Evolutionary conservation across 2,113 vertebrate species (phyloP).

Genomic region (Ammodytes dubius): DNA sequence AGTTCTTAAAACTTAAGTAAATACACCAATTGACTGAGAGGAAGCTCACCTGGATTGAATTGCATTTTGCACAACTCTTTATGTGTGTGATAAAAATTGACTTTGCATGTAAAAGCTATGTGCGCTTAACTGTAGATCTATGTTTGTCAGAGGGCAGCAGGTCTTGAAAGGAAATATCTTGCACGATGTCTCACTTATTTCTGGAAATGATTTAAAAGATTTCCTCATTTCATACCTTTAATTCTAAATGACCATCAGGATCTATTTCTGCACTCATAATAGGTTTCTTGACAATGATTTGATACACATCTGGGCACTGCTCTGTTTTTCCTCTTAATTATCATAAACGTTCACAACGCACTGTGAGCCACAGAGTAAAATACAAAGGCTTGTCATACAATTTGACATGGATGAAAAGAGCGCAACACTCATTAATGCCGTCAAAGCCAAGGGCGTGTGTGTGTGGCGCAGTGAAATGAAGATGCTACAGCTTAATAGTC

Average conservation of each 20-base stretch:
- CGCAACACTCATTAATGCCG: conserved; percentile 67
- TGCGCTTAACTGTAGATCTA: neutral
- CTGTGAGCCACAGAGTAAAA: conserved; percentile 51
- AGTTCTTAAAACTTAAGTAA: neutral
- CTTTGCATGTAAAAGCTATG: neutral
- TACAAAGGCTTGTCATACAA: conserved; percentile 62
- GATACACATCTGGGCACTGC: conserved; percentile 62
- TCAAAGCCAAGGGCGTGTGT: conserved; percentile 54
- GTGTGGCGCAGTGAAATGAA: conserved; percentile 67
- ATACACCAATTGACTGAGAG: neutral
- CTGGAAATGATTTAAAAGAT: neutral
- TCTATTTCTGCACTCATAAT: conserved; percentile 17
- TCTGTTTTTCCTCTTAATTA: conserved; percentile 65
- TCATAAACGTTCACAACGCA: conserved; percentile 59
- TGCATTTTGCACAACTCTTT: neutral
- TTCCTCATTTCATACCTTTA: neutral
- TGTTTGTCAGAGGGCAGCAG: neutral
- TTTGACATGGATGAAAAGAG: conserved; percentile 72
- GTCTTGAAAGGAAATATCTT: neutral
- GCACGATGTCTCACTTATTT: neutral
- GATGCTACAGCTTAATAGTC: conserved; percentile 65
- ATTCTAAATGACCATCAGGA: neutral
- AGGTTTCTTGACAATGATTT: conserved; percentile 58
- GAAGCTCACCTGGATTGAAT: neutral
- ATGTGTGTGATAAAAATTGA: neutral